These are phyloP conservation scores for Ptychochromis oligacanthus DNA, from an alignment of 2,113 vertebrate species.

Conservation along the genomic window DNA sequence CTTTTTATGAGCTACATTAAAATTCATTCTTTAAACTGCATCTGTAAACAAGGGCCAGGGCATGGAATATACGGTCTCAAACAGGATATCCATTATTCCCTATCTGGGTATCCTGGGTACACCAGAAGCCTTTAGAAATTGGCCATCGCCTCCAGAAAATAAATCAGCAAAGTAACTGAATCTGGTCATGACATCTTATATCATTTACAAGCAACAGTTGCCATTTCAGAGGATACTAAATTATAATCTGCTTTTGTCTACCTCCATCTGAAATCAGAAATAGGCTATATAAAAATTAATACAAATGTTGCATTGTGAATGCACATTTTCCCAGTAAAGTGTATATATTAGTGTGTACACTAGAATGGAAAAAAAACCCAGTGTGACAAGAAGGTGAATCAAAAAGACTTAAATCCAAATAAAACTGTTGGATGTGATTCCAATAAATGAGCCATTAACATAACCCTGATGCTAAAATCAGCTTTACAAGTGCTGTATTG, in stretches of 20 bases:
- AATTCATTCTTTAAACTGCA: not conserved
- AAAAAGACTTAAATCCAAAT: not conserved
- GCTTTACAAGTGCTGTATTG: not conserved
- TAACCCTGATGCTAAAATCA: not conserved
- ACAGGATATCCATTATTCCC: not conserved
- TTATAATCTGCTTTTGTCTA: not conserved
- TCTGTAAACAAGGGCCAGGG: not conserved
- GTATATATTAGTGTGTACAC: not conserved
- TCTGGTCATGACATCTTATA: not conserved
- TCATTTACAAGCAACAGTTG: not conserved
- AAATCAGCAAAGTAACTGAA: not conserved
- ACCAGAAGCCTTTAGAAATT: not conserved
- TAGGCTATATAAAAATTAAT: not conserved
- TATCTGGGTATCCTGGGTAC: not conserved
- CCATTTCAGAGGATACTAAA: not conserved
- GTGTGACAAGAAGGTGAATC: not conserved
- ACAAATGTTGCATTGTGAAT: not conserved
- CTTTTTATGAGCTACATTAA: not conserved
- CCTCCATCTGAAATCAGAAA: not conserved
- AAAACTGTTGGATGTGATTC: not conserved
- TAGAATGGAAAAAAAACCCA: not conserved
- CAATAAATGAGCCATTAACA: slow-evolving; percentile 14
- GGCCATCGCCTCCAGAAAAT: not conserved
- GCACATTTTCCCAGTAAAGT: not conserved
- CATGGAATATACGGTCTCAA: not conserved